Conservation (phyloP, 1,140 invertebrate genomes). For the Teleopsis dalmanni region DNA sequence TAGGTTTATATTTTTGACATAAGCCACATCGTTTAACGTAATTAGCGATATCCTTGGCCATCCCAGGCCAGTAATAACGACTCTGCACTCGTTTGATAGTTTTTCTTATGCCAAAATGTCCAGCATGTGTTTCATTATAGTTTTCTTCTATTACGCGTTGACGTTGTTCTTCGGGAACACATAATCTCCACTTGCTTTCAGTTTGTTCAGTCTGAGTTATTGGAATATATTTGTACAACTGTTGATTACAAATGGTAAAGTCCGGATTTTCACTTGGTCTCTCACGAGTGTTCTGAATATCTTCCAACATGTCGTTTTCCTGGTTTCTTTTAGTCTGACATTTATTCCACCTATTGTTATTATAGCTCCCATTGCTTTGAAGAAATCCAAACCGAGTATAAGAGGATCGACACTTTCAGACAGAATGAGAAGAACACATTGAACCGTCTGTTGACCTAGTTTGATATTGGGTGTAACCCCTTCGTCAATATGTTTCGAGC, state of each 20-base stretch:
- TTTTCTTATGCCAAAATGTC: no score
- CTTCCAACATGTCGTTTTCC: not conserved
- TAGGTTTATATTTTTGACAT: not conserved
- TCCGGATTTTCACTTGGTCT: not conserved
- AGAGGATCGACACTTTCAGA: no score
- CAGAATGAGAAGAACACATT: no score
- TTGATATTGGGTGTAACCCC: no score
- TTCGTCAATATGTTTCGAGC: no score
- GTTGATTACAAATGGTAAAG: not conserved
- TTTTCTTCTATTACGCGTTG: not conserved
- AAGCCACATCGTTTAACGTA: not conserved
- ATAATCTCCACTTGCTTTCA: not conserved
- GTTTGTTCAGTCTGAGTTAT: not conserved
- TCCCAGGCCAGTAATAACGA: conserved; percentile 3
- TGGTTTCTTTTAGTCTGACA: not conserved
- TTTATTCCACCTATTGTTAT: not conserved
- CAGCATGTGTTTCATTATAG: not conserved
- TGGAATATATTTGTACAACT: not conserved
- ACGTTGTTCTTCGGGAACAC: not conserved
- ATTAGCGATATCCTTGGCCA: not conserved
- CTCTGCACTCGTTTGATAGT: no score
- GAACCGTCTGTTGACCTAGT: no score
- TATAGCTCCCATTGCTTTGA: no score
- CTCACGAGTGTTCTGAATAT: not conserved
- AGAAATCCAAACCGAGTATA: no score